Evolutionary conservation across 2,113 vertebrate species (phyloP), one percentile per base, ranked within the genome.

Genomic region (Hipposideros armiger): DNA sequence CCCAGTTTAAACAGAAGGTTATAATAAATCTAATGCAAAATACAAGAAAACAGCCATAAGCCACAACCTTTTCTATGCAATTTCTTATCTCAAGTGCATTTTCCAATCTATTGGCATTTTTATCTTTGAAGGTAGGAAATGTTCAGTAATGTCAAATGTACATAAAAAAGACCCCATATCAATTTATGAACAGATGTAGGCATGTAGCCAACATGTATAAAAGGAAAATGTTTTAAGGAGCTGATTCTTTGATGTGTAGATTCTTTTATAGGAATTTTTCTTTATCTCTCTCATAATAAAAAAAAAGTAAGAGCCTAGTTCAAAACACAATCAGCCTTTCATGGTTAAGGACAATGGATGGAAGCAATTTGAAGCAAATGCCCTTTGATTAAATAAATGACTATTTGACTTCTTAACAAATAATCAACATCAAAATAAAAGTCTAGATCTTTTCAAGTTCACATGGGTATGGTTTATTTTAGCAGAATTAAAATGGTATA

Each of bases 381-480:
- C 58, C 96, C 97, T 98, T 98, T 98, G 98, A 98, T 98, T 98
- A 98, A 98, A 95, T 86, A 95, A 95, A 96, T 97, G 94, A 97
- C 96, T 95, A 28, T 95, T 98, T 98, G 32, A 90, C 90, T 94
- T 97, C 86, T 96, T 90, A 92, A 66, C 96, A 98, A 98, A 98
- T 96, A 98, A 98, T 96, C 2, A 3, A 94, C 94, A 96, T 94
- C 93, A 98, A 97, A 97, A 97, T 97, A 97, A 85, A 98, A 98
- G 94, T 95, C 36, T 82, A 97, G 89, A 97, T 96, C 94, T 98
- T 97, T 98, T 94, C 73, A 97, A 97, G 95, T 98, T 98, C 98
- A 98, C 96, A 97, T 96, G 97, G 95, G 95, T 94, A 82, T 45
- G 87, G 76, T 88, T 97, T 98, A 91, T 97, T 98, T 96, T 98